Evolutionary conservation across 1,140 invertebrate genomes (phyloP), one percentile per base, ranked within the genome.

Genomic region (Heliconius eleuchia): DNA sequence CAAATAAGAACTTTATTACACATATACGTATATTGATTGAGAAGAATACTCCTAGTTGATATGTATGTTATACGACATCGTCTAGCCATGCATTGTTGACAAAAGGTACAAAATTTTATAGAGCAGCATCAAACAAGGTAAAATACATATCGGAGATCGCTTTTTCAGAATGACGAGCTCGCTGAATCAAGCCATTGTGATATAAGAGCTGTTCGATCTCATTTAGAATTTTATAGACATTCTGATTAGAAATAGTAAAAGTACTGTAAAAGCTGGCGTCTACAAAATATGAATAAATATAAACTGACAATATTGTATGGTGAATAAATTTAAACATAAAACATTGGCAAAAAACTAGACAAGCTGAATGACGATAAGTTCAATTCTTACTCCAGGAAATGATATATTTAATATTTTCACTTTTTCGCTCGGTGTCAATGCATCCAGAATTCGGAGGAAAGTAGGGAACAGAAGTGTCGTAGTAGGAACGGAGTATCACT

Each of bases 91-190:
- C 60, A 66, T 66, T 66, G 27, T 66, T 66, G 60, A 66, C 60
- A 66, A 66, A 66, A 66, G 60, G 60, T 66, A 66, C 60, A 30
- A 66, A 66, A 66, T 66, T 66, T 66, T 66, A 66, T 66, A 66
- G 60, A 30, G 60, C 23, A 5, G 60, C 60, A 30, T 66, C 60
- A 66, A 66, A 66, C 60, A 66, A 66, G 60, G 60, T 66, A 66
- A 66, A 66, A 66, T 66, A 66, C 60, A 66, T n/a, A 66, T 66
- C 0, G 60, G 27, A 66, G 60, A 66, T 66, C 60, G 60, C 60
- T 66, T 66, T 66, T 66, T 66, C 60, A 66, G 60, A 16, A 66
- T 6, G 60, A 66, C 60, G 60, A 30, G 60, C 60, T 30, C 60
- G 23, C 27, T 66, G 60, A 66, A 66, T 66, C 9, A 66, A 27